These are phyloP conservation scores for Alviniconcha strummeri DNA, from an alignment of 2,888 invertebrate species.

Conservation along the genomic window DNA sequence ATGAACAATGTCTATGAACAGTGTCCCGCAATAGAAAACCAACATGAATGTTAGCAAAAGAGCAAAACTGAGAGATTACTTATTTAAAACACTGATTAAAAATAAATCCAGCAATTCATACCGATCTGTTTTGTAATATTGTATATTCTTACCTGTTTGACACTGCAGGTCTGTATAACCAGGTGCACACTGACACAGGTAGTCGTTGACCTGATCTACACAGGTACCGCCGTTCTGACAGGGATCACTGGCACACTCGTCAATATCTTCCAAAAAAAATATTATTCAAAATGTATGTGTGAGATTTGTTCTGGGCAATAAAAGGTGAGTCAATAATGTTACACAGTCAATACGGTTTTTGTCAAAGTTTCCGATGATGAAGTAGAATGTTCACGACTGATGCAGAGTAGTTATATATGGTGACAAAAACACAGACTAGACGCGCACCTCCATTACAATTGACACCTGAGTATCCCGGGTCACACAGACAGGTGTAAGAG, in stretches of 20 bases:
- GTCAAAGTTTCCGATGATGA: too few relatives aligned
- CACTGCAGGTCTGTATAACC: background rate
- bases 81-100: too few relatives aligned
- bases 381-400: too few relatives aligned
- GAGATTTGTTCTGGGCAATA: too few relatives aligned
- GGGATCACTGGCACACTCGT: background rate
- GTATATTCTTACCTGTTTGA: background rate
- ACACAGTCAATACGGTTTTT: too few relatives aligned
- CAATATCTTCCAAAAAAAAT: background rate
- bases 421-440: too few relatives aligned
- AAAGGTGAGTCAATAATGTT: too few relatives aligned
- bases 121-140: background rate
- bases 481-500: conserved; percentile 2
- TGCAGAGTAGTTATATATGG: too few relatives aligned
- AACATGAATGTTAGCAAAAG: too few relatives aligned
- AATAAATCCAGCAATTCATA: background rate
- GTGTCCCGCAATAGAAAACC: too few relatives aligned
- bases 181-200: conserved; percentile 12
- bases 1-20: too few relatives aligned
- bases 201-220: background rate
- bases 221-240: conserved; percentile 1
- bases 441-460: background rate
- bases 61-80: too few relatives aligned
- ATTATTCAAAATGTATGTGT: background rate
- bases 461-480: background rate